These are phyloP conservation scores for Leptestheria dahalacensis DNA, from an alignment of 1,140 invertebrate genomes.

Conservation along the genomic window DNA sequence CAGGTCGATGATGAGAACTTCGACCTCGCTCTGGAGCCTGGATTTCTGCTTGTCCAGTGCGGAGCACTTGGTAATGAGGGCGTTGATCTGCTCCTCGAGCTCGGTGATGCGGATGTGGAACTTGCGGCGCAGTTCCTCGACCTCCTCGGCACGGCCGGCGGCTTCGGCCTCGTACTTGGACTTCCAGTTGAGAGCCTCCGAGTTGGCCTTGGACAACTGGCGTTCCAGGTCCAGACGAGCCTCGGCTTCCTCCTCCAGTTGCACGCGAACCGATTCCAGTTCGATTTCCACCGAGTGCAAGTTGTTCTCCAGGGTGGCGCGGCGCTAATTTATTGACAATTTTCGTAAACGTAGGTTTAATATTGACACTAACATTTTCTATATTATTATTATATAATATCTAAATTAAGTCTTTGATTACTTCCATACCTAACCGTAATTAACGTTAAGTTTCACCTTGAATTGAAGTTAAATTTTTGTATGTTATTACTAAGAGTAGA, in stretches of 20 bases:
- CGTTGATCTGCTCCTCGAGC: slow-evolving; percentile 89
- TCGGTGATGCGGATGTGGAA: slow-evolving; percentile 80
- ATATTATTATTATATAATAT: slow-evolving; percentile 5
- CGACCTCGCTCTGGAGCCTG: slow-evolving; percentile 85
- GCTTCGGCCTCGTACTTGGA: slow-evolving; percentile 86
- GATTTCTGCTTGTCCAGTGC: slow-evolving; percentile 91
- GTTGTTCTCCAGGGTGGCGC: slow-evolving; percentile 68
- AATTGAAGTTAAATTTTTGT: no score
- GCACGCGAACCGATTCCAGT: slow-evolving; percentile 77
- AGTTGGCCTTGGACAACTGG: slow-evolving; percentile 79
- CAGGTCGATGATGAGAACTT: slow-evolving; percentile 90
- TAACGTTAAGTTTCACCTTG: no score
- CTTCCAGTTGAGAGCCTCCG: slow-evolving; percentile 72
- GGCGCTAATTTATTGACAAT: slow-evolving; percentile 44
- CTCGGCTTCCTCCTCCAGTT: slow-evolving; percentile 90
- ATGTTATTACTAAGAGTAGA: no score
- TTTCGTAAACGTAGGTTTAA: no score
- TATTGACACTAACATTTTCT: background rate
- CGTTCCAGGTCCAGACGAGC: slow-evolving; percentile 85
- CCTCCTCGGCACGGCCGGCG: slow-evolving; percentile 75
- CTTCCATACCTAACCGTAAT: no score
- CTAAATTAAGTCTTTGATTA: no score
- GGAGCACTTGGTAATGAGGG: slow-evolving; percentile 76
- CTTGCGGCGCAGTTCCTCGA: slow-evolving; percentile 79
- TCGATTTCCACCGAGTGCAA: slow-evolving; percentile 82